A percentile compares a stretch with the other conserved stretches of the same genome.
phyloP scores from a whole-genome alignment of 2,888 invertebrate species.

The Leptopilina syphax region DNA sequence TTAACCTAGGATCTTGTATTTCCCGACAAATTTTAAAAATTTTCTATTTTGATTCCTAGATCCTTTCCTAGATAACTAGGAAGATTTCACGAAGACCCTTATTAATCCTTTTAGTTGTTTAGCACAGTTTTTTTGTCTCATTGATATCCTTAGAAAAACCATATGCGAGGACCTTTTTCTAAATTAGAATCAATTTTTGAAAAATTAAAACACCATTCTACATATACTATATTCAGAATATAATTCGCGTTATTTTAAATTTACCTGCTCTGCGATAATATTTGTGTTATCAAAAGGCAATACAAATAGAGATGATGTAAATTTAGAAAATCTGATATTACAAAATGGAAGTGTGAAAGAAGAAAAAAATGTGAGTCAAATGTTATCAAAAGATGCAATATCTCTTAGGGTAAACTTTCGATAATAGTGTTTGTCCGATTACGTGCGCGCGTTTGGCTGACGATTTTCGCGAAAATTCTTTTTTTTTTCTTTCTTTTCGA shows the following conservation, averaged over 20 bases:
- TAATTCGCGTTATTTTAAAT: background rate
- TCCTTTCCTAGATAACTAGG: no score
- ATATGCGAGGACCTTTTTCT: no score
- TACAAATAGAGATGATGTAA: background rate
- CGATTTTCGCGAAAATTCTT: constrained; percentile 24
- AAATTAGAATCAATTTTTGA: no score
- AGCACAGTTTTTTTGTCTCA: no score
- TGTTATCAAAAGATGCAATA: constrained; percentile 33
- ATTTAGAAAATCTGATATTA: background rate
- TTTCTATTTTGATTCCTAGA: no score
- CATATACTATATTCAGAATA: no score
- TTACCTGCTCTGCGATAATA: constrained; percentile 13
- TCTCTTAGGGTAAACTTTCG: constrained; percentile 4
- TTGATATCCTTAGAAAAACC: no score
- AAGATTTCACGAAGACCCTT: no score
- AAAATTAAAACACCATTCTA: no score
- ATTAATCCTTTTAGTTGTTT: no score
- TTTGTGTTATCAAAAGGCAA: background rate
- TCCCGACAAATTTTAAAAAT: no score
- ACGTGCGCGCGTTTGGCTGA: constrained; percentile 17
- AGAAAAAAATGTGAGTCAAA: constrained; percentile 24
- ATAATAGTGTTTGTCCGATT: constrained; percentile 36
- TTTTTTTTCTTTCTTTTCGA: background rate
- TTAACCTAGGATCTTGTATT: no score
- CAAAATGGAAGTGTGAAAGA: background rate